Percentiles rank a stretch among this genome's conserved stretches.
Evolutionary conservation across 2,888 invertebrate genomes (phyloP).

Genomic region (Heliconius ethilla): DNA sequence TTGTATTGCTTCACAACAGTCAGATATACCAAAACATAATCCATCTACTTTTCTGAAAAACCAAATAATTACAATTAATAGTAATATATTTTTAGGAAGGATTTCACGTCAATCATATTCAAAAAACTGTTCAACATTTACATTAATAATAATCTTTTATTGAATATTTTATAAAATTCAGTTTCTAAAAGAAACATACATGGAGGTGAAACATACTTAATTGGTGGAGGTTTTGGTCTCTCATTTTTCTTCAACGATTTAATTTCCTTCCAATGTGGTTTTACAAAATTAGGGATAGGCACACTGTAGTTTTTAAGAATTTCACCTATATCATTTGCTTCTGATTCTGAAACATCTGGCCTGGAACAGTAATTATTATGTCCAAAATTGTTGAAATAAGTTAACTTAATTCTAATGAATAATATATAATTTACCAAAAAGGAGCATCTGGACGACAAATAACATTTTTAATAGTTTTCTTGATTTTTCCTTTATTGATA

Average conservation of each 20-base stretch:
- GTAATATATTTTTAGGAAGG: no score
- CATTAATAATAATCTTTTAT: no score
- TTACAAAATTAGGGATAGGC: conserved; percentile 61
- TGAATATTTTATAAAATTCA: neutral
- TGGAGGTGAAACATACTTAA: conserved; percentile 55
- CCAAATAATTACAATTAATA: conserved; percentile 10
- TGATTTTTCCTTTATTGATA: conserved; percentile 69
- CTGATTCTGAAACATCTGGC: conserved; percentile 60
- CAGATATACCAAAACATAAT: conserved; percentile 69
- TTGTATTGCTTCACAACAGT: conserved; percentile 58
- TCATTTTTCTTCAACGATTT: conserved; percentile 68
- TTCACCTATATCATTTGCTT: conserved; percentile 52
- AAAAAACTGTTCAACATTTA: no score
- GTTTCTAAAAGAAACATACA: neutral
- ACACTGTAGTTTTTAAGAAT: conserved; percentile 58
- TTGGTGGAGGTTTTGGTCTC: conserved; percentile 63
- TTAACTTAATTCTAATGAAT: neutral
- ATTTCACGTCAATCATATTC: no score
- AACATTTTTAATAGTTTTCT: conserved; percentile 74
- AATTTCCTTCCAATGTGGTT: conserved; percentile 69
- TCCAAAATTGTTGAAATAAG: neutral
- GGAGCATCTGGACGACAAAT: conserved; percentile 69
- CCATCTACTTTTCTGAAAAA: conserved; percentile 67
- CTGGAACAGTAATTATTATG: conserved; percentile 49
- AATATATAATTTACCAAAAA: conserved; percentile 58